A percentile compares a stretch with the other conserved stretches of the same genome.
Conservation (phyloP, 2,113 vertebrate species). For the Antigone vipio region DNA sequence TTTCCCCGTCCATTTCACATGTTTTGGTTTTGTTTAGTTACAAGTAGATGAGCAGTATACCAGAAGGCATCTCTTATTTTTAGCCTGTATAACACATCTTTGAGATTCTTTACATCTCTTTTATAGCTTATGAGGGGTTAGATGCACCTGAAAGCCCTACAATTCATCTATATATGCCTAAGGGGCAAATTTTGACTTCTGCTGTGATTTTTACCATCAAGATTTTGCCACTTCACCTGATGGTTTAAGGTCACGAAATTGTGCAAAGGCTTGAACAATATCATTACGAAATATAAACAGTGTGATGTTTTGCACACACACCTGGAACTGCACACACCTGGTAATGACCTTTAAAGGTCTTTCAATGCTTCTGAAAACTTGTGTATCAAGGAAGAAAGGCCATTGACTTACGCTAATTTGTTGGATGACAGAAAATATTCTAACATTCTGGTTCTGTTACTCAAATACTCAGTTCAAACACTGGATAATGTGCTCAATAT, state of each 20-base stretch:
- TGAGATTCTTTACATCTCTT: neutral
- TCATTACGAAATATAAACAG: neutral
- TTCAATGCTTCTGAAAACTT: neutral
- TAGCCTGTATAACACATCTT: neutral
- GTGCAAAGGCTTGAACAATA: neutral
- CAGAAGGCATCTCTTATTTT: neutral
- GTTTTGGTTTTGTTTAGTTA: neutral
- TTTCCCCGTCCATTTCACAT: neutral
- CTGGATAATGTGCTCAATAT: neutral
- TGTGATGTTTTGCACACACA: neutral
- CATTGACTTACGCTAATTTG: neutral
- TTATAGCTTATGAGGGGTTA: neutral
- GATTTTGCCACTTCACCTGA: neutral
- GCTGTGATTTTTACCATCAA: neutral
- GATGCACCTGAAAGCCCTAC: neutral
- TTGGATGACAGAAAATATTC: neutral
- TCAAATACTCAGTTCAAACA: neutral
- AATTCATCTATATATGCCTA: neutral
- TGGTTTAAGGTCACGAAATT: fast-evolving
- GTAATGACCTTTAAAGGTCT: neutral
- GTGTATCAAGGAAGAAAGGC: neutral
- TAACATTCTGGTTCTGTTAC: neutral
- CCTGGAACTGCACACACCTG: neutral
- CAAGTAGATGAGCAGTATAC: neutral
- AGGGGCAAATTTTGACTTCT: neutral